Evolutionary conservation across 2,113 vertebrate species (phyloP).

Genomic region (Lycocorax pyrrhopterus): DNA sequence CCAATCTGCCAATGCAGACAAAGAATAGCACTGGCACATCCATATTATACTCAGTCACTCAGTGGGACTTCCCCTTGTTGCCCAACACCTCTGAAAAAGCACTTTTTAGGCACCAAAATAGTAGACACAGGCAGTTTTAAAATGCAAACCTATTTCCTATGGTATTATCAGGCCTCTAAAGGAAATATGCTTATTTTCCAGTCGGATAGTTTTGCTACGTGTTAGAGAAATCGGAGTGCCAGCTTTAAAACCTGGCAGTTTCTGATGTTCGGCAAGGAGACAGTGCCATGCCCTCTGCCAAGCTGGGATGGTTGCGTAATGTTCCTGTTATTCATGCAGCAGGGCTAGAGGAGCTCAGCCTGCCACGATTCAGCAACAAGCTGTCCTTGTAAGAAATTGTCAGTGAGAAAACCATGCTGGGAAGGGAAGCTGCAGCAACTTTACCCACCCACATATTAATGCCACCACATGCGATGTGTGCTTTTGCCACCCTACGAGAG

Average conservation of each 20-base stretch:
- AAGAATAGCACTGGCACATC: not conserved
- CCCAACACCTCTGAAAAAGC: not conserved
- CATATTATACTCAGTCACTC: not conserved
- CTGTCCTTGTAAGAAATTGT: not conserved
- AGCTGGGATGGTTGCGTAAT: too few relatives aligned
- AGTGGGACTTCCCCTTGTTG: not conserved
- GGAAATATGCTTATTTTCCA: not conserved
- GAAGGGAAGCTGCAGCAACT: not conserved
- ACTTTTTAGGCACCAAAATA: not conserved
- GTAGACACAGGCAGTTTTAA: not conserved
- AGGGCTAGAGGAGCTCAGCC: not conserved
- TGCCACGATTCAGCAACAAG: not conserved
- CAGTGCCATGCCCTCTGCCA: fast-evolving
- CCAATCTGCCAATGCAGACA: not conserved
- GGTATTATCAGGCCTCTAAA: not conserved
- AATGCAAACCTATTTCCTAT: not conserved
- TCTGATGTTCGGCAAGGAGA: not conserved
- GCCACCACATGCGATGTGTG: not conserved
- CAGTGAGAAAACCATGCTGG: not conserved
- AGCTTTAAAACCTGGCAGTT: not conserved
- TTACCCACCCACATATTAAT: not conserved
- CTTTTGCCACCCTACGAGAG: not conserved
- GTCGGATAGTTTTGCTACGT: not conserved
- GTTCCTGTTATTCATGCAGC: not conserved
- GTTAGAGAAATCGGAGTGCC: not conserved